A percentile compares a stretch with the other conserved stretches of the same genome.
These are phyloP conservation scores for Perccottus glenii DNA, from an alignment of 2,113 vertebrate genomes.

Conservation along the genomic window DNA sequence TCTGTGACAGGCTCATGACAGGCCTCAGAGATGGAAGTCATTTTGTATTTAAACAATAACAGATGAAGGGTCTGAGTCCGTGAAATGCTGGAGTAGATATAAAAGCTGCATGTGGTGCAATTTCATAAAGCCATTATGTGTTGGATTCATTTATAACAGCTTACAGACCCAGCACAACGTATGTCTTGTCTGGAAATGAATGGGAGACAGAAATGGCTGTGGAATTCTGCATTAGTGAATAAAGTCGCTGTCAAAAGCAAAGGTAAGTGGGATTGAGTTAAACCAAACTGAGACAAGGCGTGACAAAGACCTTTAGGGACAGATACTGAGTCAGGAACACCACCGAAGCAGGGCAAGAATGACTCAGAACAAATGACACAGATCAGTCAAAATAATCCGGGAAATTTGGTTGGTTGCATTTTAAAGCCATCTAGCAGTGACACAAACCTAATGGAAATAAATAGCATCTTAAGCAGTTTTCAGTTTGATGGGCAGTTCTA, in stretches of 20 bases:
- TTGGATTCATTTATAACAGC: conserved; percentile 20
- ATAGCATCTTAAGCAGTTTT: too few relatives aligned
- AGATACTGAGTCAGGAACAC: too few relatives aligned
- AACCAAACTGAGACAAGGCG: too few relatives aligned
- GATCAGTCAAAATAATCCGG: too few relatives aligned
- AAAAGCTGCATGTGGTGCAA: conserved; percentile 28
- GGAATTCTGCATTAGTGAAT: not conserved
- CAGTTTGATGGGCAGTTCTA: too few relatives aligned
- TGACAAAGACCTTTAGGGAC: too few relatives aligned
- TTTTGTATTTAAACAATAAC: conserved; percentile 59
- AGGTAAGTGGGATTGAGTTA: not conserved
- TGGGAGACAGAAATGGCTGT: not conserved
- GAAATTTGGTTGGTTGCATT: too few relatives aligned
- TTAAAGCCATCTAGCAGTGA: too few relatives aligned
- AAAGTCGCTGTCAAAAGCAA: not conserved
- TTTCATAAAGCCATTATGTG: conserved; percentile 17
- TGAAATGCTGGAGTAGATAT: conserved; percentile 28
- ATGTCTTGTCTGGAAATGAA: not conserved
- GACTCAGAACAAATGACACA: too few relatives aligned
- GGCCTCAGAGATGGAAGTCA: conserved; percentile 52
- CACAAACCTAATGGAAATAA: too few relatives aligned
- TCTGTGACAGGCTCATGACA: conserved; percentile 51
- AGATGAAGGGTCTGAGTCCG: conserved; percentile 21
- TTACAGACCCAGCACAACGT: not conserved
- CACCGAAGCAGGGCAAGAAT: too few relatives aligned